A percentile compares a stretch with the other conserved stretches of the same genome.
Conservation (phyloP, 2,888 invertebrate species). For the Heliconius cydno region DNA sequence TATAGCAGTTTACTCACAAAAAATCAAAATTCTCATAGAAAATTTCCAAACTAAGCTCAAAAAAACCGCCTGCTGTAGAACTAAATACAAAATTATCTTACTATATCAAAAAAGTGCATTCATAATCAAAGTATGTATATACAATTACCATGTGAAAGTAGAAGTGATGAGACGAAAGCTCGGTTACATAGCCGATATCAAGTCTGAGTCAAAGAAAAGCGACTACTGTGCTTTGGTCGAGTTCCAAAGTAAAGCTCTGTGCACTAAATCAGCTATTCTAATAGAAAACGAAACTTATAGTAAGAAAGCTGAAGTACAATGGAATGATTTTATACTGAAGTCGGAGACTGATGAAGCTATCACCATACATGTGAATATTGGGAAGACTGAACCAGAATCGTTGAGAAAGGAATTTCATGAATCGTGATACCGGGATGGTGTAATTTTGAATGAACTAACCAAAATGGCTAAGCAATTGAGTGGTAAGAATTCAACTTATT, state of each 20-base stretch:
- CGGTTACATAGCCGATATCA: constrained; percentile 71
- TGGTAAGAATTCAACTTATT: not conserved
- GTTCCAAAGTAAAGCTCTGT: constrained; percentile 76
- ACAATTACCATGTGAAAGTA: constrained; percentile 77
- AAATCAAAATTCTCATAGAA: constrained; percentile 79
- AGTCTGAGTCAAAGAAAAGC: constrained; percentile 72
- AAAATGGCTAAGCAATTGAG: not conserved
- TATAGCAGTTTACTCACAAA: constrained; percentile 78
- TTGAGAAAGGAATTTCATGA: constrained; percentile 63
- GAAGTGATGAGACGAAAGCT: constrained; percentile 78
- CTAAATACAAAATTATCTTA: constrained; percentile 78
- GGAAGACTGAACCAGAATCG: constrained; percentile 60
- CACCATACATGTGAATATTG: constrained; percentile 78
- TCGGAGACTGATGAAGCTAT: constrained; percentile 77
- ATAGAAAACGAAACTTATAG: constrained; percentile 78
- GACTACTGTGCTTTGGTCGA: constrained; percentile 77
- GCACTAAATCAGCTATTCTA: constrained; percentile 74
- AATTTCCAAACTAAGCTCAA: constrained; percentile 79
- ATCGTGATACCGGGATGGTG: constrained; percentile 49
- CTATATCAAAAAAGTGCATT: constrained; percentile 78
- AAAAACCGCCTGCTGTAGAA: constrained; percentile 77
- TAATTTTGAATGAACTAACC: not conserved
- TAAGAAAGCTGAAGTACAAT: constrained; percentile 78
- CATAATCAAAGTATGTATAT: constrained; percentile 79
- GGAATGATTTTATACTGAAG: constrained; percentile 76